A percentile compares a stretch with the other conserved stretches of the same genome.
phyloP scores from a whole-genome alignment of 2,113 vertebrate species.

The Tragulus kanchil region DNA sequence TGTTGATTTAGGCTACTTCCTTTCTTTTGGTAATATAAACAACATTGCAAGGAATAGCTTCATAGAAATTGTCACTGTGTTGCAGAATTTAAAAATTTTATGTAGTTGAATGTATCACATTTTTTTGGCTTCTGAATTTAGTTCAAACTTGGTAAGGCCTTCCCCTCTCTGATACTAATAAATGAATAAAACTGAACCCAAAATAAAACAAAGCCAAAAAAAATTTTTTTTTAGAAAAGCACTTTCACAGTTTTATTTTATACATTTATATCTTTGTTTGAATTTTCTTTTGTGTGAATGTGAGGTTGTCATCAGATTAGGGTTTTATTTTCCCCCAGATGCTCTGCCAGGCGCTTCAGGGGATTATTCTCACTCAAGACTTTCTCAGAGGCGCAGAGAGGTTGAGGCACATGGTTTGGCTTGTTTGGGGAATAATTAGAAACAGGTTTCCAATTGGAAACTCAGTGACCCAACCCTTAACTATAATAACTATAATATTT shows the following conservation, averaged over 20 bases:
- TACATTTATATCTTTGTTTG: neutral
- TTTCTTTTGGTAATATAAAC: neutral
- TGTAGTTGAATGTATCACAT: neutral
- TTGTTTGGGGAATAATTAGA: neutral
- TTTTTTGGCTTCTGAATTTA: neutral
- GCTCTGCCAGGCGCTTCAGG: neutral
- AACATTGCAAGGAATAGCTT: neutral
- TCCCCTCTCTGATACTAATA: neutral
- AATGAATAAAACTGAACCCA: neutral
- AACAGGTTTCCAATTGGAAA: neutral
- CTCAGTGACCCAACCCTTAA: neutral
- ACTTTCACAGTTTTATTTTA: neutral
- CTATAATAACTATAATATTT: neutral
- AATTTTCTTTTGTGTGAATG: neutral
- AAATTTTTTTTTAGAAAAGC: neutral
- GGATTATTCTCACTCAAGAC: neutral
- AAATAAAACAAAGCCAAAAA: neutral
- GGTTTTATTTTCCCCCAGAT: accelerated
- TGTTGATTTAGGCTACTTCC: neutral
- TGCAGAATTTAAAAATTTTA: neutral
- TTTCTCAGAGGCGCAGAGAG: neutral
- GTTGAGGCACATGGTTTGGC: neutral
- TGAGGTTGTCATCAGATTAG: neutral
- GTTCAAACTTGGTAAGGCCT: neutral
- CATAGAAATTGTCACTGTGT: neutral